These are phyloP conservation scores for Cabera pusaria DNA, from an alignment of 2,888 invertebrate genomes.

Conservation along the genomic window DNA sequence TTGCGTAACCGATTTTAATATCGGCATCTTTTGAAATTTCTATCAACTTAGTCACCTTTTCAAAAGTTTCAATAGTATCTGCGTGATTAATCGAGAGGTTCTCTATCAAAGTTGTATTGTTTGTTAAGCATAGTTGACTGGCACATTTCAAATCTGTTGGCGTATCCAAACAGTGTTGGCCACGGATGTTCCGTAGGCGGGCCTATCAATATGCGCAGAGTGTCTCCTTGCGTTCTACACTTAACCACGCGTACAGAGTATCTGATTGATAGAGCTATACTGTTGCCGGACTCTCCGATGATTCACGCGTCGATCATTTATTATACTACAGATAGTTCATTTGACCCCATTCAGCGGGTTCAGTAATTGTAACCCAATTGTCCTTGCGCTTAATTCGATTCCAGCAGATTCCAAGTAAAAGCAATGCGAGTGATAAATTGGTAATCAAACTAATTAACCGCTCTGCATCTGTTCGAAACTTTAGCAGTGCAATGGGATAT, in stretches of 20 bases:
- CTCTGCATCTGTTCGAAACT: conserved; percentile 13
- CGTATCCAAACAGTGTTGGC: conserved; percentile 49
- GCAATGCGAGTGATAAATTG: conserved; percentile 40
- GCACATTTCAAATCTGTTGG: conserved; percentile 50
- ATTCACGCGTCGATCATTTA: conserved; percentile 68
- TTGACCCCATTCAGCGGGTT: conserved; percentile 72
- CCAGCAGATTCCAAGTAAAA: conserved; percentile 64
- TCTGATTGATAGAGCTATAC: conserved; percentile 60
- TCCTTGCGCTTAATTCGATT: conserved; percentile 71
- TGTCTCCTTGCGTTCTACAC: conserved; percentile 58
- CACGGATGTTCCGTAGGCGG: conserved; percentile 61
- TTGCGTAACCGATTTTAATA: conserved; percentile 14
- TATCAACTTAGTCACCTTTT: conserved; percentile 7
- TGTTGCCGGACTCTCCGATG: conserved; percentile 67
- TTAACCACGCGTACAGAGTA: conserved; percentile 58
- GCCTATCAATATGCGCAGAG: conserved; percentile 64
- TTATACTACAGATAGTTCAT: conserved; percentile 66
- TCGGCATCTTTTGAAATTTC: conserved; percentile 10
- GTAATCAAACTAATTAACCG: too few relatives aligned
- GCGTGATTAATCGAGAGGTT: conserved; percentile 29
- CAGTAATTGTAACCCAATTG: conserved; percentile 63
- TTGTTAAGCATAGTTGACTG: conserved; percentile 41
- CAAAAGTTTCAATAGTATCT: conserved; percentile 14
- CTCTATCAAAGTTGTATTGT: conserved; percentile 39
- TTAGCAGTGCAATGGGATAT: conserved; percentile 6